Conservation (phyloP, 2,888 invertebrate species). For the Catocala sponsa region DNA sequence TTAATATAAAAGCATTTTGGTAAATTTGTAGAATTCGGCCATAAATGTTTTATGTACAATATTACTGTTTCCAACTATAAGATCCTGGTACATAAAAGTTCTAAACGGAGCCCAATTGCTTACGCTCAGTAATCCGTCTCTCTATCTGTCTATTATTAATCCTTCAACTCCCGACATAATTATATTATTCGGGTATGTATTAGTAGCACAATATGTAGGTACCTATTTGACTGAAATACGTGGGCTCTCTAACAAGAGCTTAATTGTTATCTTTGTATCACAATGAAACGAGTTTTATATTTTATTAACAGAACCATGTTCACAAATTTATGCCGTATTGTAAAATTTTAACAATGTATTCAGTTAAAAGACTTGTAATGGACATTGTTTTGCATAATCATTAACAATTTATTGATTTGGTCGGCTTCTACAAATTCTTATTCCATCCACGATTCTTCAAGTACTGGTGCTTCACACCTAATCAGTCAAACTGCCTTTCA, state of each 20-base stretch:
- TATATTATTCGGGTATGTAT: background rate
- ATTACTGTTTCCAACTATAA: background rate
- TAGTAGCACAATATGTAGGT: background rate
- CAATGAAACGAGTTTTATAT: background rate
- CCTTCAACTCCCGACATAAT: conserved; percentile 2
- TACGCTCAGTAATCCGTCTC: conserved; percentile 1
- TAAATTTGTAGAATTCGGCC: conserved; percentile 12
- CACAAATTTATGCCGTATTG: too few relatives aligned
- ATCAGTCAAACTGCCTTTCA: background rate
- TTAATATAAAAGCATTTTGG: background rate
- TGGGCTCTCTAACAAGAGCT: background rate
- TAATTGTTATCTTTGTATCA: background rate
- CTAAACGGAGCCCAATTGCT: conserved; percentile 6
- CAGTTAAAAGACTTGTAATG: too few relatives aligned
- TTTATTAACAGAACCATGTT: background rate
- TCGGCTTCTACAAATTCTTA: conserved; percentile 13
- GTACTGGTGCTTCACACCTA: background rate
- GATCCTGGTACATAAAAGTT: background rate
- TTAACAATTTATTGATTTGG: conserved; percentile 5
- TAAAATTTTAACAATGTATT: too few relatives aligned
- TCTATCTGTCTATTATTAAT: conserved; percentile 9
- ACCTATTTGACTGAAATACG: background rate
- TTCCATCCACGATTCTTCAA: conserved; percentile 5
- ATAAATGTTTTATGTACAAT: too few relatives aligned
- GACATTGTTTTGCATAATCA: background rate